Conservation (phyloP, 2,797 vertebrate genomes). For the Sebastes iracundus region DNA sequence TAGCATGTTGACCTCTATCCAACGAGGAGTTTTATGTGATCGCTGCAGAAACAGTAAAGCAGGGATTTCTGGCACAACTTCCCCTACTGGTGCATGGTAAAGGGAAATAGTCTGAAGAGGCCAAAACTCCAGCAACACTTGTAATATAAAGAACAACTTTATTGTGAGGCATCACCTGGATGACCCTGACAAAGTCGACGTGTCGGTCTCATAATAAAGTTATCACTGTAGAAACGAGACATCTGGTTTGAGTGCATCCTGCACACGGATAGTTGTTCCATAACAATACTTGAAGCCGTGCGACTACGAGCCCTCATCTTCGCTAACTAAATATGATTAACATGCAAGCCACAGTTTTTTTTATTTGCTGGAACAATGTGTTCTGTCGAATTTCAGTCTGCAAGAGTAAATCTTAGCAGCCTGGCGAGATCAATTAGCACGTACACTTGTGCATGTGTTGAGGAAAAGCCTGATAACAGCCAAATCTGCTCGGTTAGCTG, state of each 20-base stretch:
- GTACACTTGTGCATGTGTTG: conserved; percentile 60
- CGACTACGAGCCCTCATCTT: background rate
- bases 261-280: background rate
- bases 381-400: conserved; percentile 57
- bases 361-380: conserved; percentile 49
- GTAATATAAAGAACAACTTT: background rate
- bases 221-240: background rate
- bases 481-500: conserved; percentile 54
- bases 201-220: background rate
- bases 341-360: background rate
- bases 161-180: background rate
- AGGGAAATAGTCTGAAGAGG: background rate
- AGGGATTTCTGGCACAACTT: background rate
- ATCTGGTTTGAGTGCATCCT: conserved; percentile 22
- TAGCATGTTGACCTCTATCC: background rate
- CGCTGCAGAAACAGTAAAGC: background rate
- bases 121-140: background rate
- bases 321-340: conserved; percentile 27
- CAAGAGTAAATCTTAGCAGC: conserved; percentile 50
- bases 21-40: background rate
- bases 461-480: conserved; percentile 60
- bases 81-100: too few species aligned
- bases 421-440: conserved; percentile 65
- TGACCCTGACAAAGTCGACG: background rate
- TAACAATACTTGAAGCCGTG: conserved; percentile 6